Evolutionary conservation across 2,888 invertebrate genomes (phyloP).

Genomic region (Hirtodrosophila duncani): DNA sequence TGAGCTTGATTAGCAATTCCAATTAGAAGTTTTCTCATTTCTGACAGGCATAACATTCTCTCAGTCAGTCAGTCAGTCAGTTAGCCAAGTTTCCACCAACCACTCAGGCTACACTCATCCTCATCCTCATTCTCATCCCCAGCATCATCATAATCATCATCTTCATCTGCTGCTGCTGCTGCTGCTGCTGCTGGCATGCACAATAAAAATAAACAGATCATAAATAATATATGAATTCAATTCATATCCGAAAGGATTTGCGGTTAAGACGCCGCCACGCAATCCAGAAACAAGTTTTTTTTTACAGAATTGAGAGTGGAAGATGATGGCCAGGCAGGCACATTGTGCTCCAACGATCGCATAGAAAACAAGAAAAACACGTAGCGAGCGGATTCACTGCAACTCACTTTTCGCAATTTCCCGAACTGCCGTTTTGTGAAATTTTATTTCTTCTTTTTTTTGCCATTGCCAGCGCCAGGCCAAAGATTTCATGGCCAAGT

Average conservation of each 20-base stretch:
- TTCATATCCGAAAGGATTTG: conserved; percentile 73
- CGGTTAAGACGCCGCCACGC: conserved; percentile 62
- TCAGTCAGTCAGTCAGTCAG: conserved; percentile 5
- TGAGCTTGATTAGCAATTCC: conserved; percentile 70
- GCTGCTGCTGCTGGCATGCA: too few relatives aligned
- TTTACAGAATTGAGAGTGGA: too few relatives aligned
- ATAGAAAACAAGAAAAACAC: conserved; percentile 71
- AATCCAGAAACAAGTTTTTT: too few relatives aligned
- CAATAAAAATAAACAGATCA: conserved; percentile 72
- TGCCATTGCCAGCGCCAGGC: too few relatives aligned
- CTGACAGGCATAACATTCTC: conserved; percentile 54
- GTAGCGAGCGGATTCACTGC: conserved; percentile 40
- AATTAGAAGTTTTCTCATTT: conserved; percentile 69
- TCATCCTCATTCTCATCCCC: conserved; percentile 1
- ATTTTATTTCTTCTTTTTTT: too few relatives aligned
- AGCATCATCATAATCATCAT: conserved; percentile 31
- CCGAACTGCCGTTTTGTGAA: conserved; percentile 68
- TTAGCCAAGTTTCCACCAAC: conserved; percentile 26
- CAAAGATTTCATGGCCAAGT: conserved; percentile 71
- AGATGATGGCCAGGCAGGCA: conserved; percentile 57
- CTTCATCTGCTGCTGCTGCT: too few relatives aligned
- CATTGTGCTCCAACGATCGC: too few relatives aligned
- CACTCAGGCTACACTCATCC: conserved; percentile 6
- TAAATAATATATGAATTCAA: conserved; percentile 73
- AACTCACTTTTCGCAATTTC: conserved; percentile 70